Evolutionary conservation across 1,140 invertebrate species (phyloP).

Genomic region (Tetragonula clypearis): DNA sequence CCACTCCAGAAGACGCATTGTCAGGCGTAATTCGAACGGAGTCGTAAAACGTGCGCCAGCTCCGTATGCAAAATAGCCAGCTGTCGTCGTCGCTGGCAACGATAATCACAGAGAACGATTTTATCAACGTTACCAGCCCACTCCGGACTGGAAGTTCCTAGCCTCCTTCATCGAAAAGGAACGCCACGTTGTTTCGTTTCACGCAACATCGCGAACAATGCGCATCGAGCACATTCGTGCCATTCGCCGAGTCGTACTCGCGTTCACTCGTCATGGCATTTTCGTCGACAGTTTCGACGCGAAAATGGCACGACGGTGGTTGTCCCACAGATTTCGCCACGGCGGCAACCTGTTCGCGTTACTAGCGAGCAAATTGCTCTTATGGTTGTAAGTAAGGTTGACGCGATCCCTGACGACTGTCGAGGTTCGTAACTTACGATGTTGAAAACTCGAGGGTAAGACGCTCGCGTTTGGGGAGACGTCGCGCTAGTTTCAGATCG

Average conservation of each 20-base stretch:
- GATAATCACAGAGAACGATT: constrained; percentile 1
- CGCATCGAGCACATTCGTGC: neutral
- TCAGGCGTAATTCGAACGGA: constrained; percentile 9
- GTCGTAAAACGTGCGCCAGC: constrained; percentile 8
- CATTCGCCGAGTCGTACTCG: no score
- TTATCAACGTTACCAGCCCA: neutral
- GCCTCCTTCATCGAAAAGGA: neutral
- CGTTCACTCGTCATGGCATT: neutral
- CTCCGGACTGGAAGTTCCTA: neutral
- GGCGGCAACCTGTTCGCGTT: neutral
- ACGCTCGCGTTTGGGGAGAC: neutral
- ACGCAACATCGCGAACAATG: neutral
- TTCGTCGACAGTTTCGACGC: neutral
- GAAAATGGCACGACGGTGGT: neutral
- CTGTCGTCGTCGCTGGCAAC: neutral
- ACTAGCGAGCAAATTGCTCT: neutral
- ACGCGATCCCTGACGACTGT: neutral
- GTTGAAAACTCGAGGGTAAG: neutral
- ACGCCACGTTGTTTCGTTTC: neutral
- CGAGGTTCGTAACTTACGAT: neutral
- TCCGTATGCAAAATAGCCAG: constrained; percentile 20
- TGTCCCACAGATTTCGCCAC: neutral
- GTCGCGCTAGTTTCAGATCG: neutral
- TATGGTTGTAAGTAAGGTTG: neutral
- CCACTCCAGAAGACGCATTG: constrained; percentile 7